Evolutionary conservation across 2,888 invertebrate species (phyloP).

Genomic region (Spodoptera exigua): DNA sequence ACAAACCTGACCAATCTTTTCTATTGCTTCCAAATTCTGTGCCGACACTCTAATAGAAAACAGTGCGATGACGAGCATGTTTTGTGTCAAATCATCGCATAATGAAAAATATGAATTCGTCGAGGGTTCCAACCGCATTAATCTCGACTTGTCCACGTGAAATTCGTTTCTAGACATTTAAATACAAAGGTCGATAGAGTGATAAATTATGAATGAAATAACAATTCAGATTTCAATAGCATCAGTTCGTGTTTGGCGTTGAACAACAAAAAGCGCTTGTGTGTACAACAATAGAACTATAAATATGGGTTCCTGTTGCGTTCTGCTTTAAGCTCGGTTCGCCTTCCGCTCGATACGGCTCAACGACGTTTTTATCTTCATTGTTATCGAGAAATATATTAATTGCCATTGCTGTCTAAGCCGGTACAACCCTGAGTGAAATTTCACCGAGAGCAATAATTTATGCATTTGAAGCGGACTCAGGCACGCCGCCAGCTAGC

Average conservation of each 20-base stretch:
- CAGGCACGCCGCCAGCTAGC: constrained; percentile 70
- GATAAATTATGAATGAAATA: constrained; percentile 86
- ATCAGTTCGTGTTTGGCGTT: constrained; percentile 75
- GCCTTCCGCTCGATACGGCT: constrained; percentile 73
- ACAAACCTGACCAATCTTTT: constrained; percentile 41
- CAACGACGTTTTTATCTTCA: constrained; percentile 69
- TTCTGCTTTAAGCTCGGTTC: constrained; percentile 60
- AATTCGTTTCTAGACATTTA: constrained; percentile 79
- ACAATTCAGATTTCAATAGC: constrained; percentile 73
- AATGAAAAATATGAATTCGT: constrained; percentile 83
- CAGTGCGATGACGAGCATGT: constrained; percentile 76
- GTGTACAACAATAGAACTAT: constrained; percentile 82
- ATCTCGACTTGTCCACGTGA: constrained; percentile 77
- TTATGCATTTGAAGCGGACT: constrained; percentile 73
- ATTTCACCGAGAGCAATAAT: constrained; percentile 70
- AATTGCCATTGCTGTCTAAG: constrained; percentile 69
- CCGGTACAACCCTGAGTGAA: constrained; percentile 67
- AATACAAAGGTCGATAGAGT: constrained; percentile 84
- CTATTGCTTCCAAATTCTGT: constrained; percentile 65
- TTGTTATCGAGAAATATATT: constrained; percentile 71
- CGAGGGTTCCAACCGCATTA: constrained; percentile 72
- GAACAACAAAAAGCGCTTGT: constrained; percentile 79
- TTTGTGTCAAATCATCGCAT: constrained; percentile 83
- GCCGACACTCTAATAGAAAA: constrained; percentile 73
- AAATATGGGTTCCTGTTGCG: constrained; percentile 83